Conservation (phyloP, 2,888 invertebrate species). For the Netelia melanura region DNA sequence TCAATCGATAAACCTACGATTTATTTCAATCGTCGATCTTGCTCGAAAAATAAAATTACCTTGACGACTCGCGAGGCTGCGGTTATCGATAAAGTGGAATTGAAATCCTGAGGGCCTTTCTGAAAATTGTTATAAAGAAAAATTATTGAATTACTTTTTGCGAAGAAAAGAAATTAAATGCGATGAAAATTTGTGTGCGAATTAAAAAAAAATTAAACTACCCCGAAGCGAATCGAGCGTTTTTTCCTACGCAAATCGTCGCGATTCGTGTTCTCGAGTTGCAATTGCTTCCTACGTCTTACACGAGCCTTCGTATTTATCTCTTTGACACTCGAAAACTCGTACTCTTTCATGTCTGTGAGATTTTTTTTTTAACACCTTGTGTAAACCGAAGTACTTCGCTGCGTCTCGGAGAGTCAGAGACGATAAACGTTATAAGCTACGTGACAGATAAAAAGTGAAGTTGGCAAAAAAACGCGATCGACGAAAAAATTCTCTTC, state of each 20-base stretch:
- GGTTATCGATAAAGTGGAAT: constrained; percentile 85
- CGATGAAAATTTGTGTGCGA: not conserved
- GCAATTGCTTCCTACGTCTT: constrained; percentile 63
- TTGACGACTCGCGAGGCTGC: constrained; percentile 83
- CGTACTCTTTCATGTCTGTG: constrained; percentile 50
- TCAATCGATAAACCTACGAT: no score
- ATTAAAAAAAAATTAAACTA: not conserved
- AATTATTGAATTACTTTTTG: not conserved
- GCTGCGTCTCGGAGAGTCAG: constrained; percentile 5
- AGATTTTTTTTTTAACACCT: constrained; percentile 1
- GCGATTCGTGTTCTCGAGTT: constrained; percentile 35
- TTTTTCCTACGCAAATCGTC: constrained; percentile 26
- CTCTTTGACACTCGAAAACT: constrained; percentile 48
- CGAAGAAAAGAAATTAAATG: not conserved
- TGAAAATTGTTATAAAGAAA: constrained; percentile 76
- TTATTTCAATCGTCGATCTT: not conserved
- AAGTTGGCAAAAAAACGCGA: constrained; percentile 26
- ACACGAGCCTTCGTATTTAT: constrained; percentile 57
- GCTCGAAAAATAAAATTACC: constrained; percentile 78
- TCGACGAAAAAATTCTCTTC: not conserved
- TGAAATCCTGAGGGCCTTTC: constrained; percentile 85
- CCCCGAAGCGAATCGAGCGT: constrained; percentile 23
- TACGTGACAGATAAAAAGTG: constrained; percentile 31
- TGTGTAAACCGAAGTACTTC: constrained; percentile 34
- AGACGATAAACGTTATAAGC: constrained; percentile 34